These are phyloP conservation scores for Sylvilagus bachmani DNA, from an alignment of 2,113 vertebrate species.

Conservation along the genomic window DNA sequence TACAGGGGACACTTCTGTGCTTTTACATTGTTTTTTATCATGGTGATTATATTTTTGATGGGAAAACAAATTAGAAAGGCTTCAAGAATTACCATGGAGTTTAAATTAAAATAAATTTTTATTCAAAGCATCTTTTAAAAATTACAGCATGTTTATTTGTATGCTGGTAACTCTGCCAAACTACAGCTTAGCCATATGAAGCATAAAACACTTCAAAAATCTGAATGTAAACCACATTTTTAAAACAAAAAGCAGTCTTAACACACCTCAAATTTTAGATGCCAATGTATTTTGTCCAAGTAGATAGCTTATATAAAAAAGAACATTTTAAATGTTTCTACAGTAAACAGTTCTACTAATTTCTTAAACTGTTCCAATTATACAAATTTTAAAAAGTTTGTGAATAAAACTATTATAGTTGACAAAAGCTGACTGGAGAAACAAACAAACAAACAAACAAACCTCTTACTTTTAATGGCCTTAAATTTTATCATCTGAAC, in stretches of 20 bases:
- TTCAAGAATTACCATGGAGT: slow-evolving; percentile 43
- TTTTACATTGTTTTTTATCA: slow-evolving; percentile 28
- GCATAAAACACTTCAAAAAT: slow-evolving; percentile 81
- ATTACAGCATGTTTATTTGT: slow-evolving; percentile 85
- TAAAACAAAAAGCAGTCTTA: slow-evolving; percentile 84
- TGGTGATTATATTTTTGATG: slow-evolving; percentile 17
- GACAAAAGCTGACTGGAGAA: slow-evolving; percentile 69
- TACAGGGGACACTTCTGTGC: neutral
- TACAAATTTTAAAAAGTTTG: slow-evolving; percentile 66
- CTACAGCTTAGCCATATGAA: slow-evolving; percentile 85
- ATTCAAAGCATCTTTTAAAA: slow-evolving; percentile 88
- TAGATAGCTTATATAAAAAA: slow-evolving; percentile 79
- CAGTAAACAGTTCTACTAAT: slow-evolving; percentile 74
- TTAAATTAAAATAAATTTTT: slow-evolving; percentile 87
- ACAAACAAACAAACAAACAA: slow-evolving; percentile 47
- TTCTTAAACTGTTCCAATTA: slow-evolving; percentile 79
- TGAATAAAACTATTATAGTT: slow-evolving; percentile 69
- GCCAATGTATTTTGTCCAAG: slow-evolving; percentile 77
- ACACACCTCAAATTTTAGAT: slow-evolving; percentile 69
- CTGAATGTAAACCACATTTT: slow-evolving; percentile 83
- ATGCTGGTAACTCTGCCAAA: slow-evolving; percentile 84
- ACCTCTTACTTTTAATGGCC: slow-evolving; percentile 61
- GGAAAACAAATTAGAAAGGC: slow-evolving; percentile 58
- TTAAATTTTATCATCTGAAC: slow-evolving; percentile 48
- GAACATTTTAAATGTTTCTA: slow-evolving; percentile 74